phyloP scores from a whole-genome alignment of 2,888 invertebrate genomes.

The Neria commutata region DNA sequence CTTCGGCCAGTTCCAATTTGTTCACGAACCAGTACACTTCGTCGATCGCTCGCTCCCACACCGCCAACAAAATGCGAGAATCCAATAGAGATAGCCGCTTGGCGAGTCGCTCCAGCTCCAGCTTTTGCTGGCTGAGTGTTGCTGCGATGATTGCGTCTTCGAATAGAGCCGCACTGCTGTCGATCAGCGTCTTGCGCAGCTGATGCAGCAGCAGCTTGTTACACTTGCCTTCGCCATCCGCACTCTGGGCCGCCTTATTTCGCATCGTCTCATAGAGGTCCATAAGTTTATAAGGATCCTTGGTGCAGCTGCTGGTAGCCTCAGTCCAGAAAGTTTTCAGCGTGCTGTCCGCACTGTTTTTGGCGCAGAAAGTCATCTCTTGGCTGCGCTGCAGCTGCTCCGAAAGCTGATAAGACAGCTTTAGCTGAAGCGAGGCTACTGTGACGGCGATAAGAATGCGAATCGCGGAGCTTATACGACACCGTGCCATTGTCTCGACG shows the following conservation, averaged over 20 bases:
- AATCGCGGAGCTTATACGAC: too few relatives aligned
- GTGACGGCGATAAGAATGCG: too few relatives aligned
- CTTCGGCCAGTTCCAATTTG: constrained; percentile 11
- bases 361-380: background rate
- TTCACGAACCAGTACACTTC: constrained; percentile 26
- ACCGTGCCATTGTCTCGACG: too few relatives aligned
- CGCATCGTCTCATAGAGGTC: background rate
- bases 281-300: background rate
- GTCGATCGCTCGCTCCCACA: constrained; percentile 25
- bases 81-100: constrained; percentile 17
- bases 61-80: constrained; percentile 14
- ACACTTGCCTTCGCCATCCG: constrained; percentile 20
- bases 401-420: too few relatives aligned
- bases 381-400: background rate
- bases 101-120: constrained; percentile 13
- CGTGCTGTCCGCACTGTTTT: background rate
- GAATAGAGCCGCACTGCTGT: constrained; percentile 13
- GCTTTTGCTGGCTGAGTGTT: constrained; percentile 1
- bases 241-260: background rate
- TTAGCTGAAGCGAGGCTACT: too few relatives aligned
- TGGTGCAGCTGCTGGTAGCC: background rate
- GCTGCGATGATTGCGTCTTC: constrained; percentile 26
- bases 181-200: constrained; percentile 25
- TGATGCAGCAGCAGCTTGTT: constrained; percentile 21
- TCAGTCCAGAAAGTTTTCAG: background rate